These are phyloP conservation scores for Rhombomys opimus DNA, from an alignment of 2,113 vertebrate species.

Conservation along the genomic window DNA sequence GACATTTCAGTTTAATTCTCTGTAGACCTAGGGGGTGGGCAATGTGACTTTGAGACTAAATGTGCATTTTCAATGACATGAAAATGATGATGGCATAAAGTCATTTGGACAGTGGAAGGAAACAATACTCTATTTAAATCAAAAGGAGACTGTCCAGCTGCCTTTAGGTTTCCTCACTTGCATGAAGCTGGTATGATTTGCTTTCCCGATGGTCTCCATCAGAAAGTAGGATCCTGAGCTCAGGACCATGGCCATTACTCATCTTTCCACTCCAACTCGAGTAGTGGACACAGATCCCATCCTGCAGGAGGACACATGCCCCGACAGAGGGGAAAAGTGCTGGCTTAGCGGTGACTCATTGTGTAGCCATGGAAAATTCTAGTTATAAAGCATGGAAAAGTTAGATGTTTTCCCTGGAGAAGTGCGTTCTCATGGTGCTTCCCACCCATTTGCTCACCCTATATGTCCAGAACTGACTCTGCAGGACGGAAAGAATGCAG, in stretches of 20 bases:
- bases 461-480: not conserved
- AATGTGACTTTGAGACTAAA: constrained; percentile 43
- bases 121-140: constrained; percentile 62
- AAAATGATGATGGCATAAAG: constrained; percentile 25
- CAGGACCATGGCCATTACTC: not conserved
- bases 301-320: not conserved
- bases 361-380: constrained; percentile 60
- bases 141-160: not conserved
- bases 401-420: constrained; percentile 56
- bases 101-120: not conserved
- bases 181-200: not conserved
- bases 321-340: not conserved
- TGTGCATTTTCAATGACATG: not conserved
- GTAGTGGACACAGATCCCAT: not conserved
- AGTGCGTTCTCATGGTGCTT: not conserved
- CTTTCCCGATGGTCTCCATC: not conserved
- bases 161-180: not conserved
- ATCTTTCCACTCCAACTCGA: not conserved
- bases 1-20: not conserved
- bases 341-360: constrained; percentile 71
- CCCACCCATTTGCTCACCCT: not conserved
- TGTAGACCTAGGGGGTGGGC: not conserved
- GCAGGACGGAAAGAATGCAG: not conserved
- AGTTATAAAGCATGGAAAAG: constrained; percentile 59
- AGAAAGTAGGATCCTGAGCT: not conserved